Conservation (phyloP, 1,140 invertebrate species). For the Panulirus ornatus region DNA sequence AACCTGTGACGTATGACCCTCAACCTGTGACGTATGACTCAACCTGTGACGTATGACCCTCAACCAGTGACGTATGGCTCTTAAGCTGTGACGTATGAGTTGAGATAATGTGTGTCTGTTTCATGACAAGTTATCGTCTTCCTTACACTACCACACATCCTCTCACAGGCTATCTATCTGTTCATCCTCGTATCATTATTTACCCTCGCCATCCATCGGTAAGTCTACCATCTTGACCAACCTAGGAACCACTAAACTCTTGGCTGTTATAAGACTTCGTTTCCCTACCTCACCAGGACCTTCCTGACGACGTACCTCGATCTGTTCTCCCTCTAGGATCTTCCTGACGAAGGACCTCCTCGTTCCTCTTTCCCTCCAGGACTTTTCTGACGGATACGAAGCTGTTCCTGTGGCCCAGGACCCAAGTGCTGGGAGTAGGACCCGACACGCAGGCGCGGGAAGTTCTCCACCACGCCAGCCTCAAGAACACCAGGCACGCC, state of each 20-base stretch:
- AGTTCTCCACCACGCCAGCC: neutral
- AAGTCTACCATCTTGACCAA: neutral
- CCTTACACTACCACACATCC: too few species aligned
- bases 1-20: neutral
- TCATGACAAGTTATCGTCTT: too few species aligned
- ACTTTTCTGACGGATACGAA: neutral
- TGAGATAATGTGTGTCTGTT: neutral
- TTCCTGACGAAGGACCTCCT: neutral
- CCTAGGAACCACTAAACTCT: too few species aligned
- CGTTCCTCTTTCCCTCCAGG: neutral
- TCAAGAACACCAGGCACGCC: conserved; percentile 25
- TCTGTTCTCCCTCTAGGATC: neutral
- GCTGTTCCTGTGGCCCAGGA: conserved; percentile 16
- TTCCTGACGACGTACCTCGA: neutral
- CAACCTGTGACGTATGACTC: neutral
- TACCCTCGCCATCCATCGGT: neutral
- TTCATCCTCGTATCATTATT: neutral
- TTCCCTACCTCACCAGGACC: neutral
- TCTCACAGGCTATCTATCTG: too few species aligned
- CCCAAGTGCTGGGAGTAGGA: conserved; percentile 12
- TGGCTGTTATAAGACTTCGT: too few species aligned
- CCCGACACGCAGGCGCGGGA: neutral
- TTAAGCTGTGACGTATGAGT: neutral
- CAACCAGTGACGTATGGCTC: neutral
- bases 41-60: neutral